Evolutionary conservation across 2,888 invertebrate genomes (phyloP), one percentile per base, ranked within the genome.

Genomic region (Pristionchus fissidentatus): DNA sequence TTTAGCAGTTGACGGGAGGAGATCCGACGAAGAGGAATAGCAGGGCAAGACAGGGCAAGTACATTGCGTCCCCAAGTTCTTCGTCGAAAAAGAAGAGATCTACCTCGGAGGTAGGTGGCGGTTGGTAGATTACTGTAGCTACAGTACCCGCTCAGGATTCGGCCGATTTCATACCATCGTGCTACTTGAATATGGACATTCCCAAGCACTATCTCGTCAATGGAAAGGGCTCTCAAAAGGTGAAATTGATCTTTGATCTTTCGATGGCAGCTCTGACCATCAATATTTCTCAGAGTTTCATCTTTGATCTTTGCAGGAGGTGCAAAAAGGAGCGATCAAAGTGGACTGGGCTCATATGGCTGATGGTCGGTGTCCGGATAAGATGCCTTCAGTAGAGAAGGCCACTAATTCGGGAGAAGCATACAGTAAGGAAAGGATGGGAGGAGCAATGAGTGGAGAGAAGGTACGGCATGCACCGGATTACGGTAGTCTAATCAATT

Each of bases 151-250:
- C 8, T 1, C 46, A 80, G 49, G 80, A 80, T 35, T 80, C 80
- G 41, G 46, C 60, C 60, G 80, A 80, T n/a, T 80, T 80, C 80
- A 57, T 80, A 15, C 80, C 80, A 2, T 80, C 80, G 60, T 57
- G 57, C 60, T 80, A 80, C 60, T 22, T 80, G 41, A 80, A 80
- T 43, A 60, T 80, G 19, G 55, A 78, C 55, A 78, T 78, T 22
- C 78, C 78, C 46, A 78, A 78, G 78, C 52, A 78, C 38, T 78
- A 78, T 29, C n/a, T n/a, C n/a, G 7, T 43, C 26, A 38, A 78
- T 19, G 78, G 55, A 7, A 55, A 55, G 78, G 41, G 29, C 22
- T 22, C 29, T n/a, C 78, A 55, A 55, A 78, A 55, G 78, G 78
- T 32, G 66, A 3, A n/a, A n/a, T 62, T 62, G 62, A 75, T 26